Percentiles rank a stretch among this genome's conserved stretches.
These are phyloP conservation scores for Tokudaia muenninki DNA, from an alignment of 2,797 vertebrate genomes.

Conservation along the genomic window DNA sequence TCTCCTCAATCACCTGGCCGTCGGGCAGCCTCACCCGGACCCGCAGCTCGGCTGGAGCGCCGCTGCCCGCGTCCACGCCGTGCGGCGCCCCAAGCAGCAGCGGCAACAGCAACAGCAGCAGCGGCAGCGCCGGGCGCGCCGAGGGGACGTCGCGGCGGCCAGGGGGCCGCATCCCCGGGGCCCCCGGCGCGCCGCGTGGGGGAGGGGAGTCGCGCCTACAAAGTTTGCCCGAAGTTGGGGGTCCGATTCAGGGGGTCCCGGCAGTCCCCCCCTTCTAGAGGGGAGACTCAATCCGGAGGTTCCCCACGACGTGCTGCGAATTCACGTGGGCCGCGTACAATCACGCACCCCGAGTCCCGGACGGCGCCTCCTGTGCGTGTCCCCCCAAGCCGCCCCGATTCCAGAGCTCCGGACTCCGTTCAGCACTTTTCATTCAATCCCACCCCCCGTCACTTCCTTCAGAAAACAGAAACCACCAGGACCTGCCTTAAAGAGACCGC, in stretches of 20 bases:
- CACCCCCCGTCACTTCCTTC: conserved; percentile 94
- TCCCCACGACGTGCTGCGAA: conserved; percentile 22
- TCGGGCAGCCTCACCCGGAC: conserved; percentile 95
- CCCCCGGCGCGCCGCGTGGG: conserved; percentile 51
- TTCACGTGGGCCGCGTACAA: conserved; percentile 30
- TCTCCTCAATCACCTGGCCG: conserved; percentile 95
- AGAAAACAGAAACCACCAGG: conserved; percentile 86
- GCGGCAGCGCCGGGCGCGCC: conserved; percentile 75
- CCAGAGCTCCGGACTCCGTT: conserved; percentile 24
- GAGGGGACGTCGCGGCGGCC: conserved; percentile 73
- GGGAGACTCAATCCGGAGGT: neutral
- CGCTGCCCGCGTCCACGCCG: conserved; percentile 59
- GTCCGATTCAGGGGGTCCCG: neutral
- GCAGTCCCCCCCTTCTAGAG: neutral
- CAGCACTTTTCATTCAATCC: conserved; percentile 86
- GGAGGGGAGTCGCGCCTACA: conserved; percentile 14
- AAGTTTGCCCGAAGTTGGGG: conserved; percentile 64
- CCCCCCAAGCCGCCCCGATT: conserved; percentile 27
- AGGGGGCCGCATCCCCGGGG: conserved; percentile 73
- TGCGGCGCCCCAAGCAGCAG: conserved; percentile 56
- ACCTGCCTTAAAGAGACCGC: conserved; percentile 88
- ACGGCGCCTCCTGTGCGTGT: neutral
- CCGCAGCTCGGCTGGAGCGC: conserved; percentile 91
- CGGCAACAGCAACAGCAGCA: conserved; percentile 22
- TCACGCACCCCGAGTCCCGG: neutral